A percentile compares a stretch with the other conserved stretches of the same genome.
Conservation (phyloP, 2,888 invertebrate genomes). For the Oegoconia quadripuncta region DNA sequence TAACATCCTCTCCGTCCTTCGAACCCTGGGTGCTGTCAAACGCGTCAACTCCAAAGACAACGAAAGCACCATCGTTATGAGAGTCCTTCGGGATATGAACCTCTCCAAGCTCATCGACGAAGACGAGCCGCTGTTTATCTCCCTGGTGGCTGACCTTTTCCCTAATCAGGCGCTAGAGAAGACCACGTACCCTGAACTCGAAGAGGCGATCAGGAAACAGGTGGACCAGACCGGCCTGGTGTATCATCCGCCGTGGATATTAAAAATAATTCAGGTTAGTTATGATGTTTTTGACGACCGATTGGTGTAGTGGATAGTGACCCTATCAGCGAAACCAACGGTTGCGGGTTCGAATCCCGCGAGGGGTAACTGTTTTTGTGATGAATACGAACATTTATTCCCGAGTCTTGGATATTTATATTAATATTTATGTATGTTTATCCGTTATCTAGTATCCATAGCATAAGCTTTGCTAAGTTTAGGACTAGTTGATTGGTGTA, state of each 20-base stretch:
- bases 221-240: conserved; percentile 89
- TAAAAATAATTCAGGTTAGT: conserved; percentile 93
- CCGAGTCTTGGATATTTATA: no score
- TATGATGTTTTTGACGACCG: neutral
- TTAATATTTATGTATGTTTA: no score
- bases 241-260: conserved; percentile 96
- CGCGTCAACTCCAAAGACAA: conserved; percentile 94
- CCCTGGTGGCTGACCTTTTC: conserved; percentile 95
- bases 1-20: conserved; percentile 95
- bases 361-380: no score
- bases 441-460: no score
- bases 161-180: conserved; percentile 96
- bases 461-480: no score
- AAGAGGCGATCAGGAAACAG: conserved; percentile 91
- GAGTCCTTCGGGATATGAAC: conserved; percentile 97
- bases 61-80: conserved; percentile 97
- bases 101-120: conserved; percentile 97
- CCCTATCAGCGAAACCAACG: no score
- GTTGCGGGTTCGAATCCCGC: no score
- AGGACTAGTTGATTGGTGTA: no score
- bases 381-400: no score
- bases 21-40: conserved; percentile 95
- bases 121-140: conserved; percentile 98
- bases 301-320: no score
- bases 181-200: conserved; percentile 91